These are phyloP conservation scores for Apis dorsata DNA, from an alignment of 1,140 invertebrate genomes.

Conservation along the genomic window DNA sequence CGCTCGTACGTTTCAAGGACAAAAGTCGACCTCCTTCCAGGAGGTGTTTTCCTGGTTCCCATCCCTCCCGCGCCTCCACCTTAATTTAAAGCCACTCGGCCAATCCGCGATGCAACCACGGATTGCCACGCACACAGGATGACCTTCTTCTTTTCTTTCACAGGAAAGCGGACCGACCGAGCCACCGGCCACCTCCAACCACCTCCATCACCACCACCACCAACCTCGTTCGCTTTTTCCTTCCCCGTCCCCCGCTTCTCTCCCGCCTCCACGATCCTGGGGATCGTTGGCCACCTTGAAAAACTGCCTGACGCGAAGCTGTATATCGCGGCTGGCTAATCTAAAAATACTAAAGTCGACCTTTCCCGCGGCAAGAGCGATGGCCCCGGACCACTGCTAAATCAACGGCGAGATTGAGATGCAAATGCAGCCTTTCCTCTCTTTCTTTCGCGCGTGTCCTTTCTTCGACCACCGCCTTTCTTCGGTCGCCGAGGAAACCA, in stretches of 20 bases:
- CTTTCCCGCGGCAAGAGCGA: slow-evolving; percentile 65
- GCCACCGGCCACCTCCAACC: background rate
- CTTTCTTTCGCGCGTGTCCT: slow-evolving; percentile 27
- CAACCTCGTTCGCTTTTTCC: background rate
- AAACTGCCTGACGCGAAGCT: slow-evolving; percentile 57
- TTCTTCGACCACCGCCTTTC: background rate
- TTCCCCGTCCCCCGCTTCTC: background rate
- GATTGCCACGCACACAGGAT: background rate
- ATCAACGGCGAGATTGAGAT: slow-evolving; percentile 76
- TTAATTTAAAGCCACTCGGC: slow-evolving; percentile 57
- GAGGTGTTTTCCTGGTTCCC: slow-evolving; percentile 61
- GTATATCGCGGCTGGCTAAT: slow-evolving; percentile 67
- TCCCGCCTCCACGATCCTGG: background rate
- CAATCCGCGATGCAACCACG: background rate
- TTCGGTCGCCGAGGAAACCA: background rate
- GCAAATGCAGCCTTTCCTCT: slow-evolving; percentile 69
- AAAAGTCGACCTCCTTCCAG: slow-evolving; percentile 63
- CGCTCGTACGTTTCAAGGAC: slow-evolving; percentile 60
- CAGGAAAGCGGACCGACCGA: slow-evolving; percentile 6
- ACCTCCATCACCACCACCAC: too few relatives aligned
- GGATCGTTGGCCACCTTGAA: slow-evolving; percentile 50
- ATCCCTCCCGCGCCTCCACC: slow-evolving; percentile 13
- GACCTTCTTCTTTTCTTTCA: slow-evolving; percentile 54
- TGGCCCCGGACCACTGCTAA: slow-evolving; percentile 70
- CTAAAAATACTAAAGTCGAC: slow-evolving; percentile 70